Base-by-base conservation (phyloP, 2,797 vertebrate species). In the Myotis pilosus region DNA sequence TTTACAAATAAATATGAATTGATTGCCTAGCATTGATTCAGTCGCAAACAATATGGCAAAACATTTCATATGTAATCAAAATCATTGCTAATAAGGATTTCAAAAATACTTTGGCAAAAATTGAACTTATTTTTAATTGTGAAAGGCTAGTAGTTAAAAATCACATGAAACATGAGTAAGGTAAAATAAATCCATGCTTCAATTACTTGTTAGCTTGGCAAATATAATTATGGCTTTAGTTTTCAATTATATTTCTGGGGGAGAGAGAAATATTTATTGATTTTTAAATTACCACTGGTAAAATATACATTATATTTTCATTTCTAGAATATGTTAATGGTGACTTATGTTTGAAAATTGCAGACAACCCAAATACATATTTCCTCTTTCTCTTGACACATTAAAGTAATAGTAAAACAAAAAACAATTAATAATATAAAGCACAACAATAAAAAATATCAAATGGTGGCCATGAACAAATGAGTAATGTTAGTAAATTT, bases 251-350 rank as follows among this genome's bases (percentile, higher is more conserved):
- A 64, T 81, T 86, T 69, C 44, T 75, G 3, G 8, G 1, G n/a
- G 66, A 74, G 92, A 76, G 5, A 94, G 12, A 79, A 85, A 85
- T 79, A 60, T 79, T 88, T 81, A 89, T 75, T 91, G 64, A 88
- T 62, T 90, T 89, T 93, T 90, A 92, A 95, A 80, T 92, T 85
- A 83, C 11, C 3, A 57, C 17, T 83, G 6, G 60, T 88, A 92
- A 94, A 94, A 87, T 53, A 76, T 80, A 86, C 28, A 85, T 90
- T 87, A 57, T 64, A 49, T 68, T 87, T 97, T 93, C 84, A 76
- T 60, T 25, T 44, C 0, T 13, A 83, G 30, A 78, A 75, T 79
- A 68, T 49, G 84, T 93, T 81, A 89, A 87, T 55, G 51, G 41
- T 86, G 38, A 94, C 49, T 87, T 81, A 87, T 33, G 5, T 78